Conservation (phyloP, 2,797 vertebrate species). For the Mormyrus hasselquistii region DNA sequence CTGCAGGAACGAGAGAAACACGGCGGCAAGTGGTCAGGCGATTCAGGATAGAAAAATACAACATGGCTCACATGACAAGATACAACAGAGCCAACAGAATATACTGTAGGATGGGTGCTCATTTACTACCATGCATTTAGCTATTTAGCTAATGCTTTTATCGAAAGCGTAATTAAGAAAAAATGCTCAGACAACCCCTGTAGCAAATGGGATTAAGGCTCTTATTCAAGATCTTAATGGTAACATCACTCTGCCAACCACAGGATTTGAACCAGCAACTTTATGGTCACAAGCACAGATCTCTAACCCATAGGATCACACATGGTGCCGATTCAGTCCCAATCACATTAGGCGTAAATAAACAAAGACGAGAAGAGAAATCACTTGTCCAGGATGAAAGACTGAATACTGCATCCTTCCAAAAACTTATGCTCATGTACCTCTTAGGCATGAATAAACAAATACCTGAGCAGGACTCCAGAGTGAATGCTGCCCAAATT, state of each 20-base stretch:
- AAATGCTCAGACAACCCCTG: neutral
- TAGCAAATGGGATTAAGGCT: neutral
- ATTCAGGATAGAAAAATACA: neutral
- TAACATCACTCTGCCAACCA: neutral
- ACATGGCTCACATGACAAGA: neutral
- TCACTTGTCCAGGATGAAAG: constrained; percentile 15
- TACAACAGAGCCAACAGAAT: neutral
- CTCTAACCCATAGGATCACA: neutral
- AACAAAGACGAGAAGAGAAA: constrained; percentile 1
- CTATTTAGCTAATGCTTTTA: neutral
- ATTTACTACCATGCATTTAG: neutral
- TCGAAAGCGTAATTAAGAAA: neutral
- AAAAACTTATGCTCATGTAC: neutral
- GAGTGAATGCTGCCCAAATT: neutral
- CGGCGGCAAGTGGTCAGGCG: constrained; percentile 27
- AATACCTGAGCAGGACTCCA: neutral
- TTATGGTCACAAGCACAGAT: neutral
- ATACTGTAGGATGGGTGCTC: neutral
- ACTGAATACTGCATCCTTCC: neutral
- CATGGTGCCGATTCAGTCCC: neutral
- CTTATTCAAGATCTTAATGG: neutral
- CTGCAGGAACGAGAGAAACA: constrained; percentile 69
- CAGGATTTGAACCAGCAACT: neutral
- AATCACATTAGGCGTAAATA: constrained; percentile 13
- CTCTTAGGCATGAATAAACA: neutral